Percentiles rank a stretch among this genome's conserved stretches.
Evolutionary conservation across 2,888 invertebrate genomes (phyloP).

Genomic region (Glyphotaelius pellucidus): DNA sequence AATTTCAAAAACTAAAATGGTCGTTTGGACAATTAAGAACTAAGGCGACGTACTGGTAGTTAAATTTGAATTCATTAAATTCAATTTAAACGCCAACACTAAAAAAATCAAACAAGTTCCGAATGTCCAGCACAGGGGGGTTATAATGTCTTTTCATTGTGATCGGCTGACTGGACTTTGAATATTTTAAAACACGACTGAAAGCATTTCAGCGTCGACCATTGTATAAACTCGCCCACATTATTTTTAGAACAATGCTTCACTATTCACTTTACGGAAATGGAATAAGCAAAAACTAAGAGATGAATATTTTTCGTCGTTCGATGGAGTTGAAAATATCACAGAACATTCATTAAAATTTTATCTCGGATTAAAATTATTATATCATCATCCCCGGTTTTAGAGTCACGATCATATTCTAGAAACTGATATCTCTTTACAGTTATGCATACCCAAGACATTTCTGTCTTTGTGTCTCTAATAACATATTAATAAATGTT

Average conservation of each 20-base stretch:
- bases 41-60: neutral
- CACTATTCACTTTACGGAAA: neutral
- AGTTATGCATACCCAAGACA: too few relatives aligned
- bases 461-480: too few relatives aligned
- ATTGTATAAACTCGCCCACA: neutral
- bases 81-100: neutral
- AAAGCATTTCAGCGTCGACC: neutral
- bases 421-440: too few relatives aligned
- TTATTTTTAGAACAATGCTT: neutral
- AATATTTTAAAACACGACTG: neutral
- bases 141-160: neutral
- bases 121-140: neutral
- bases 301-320: neutral
- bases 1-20: too few relatives aligned
- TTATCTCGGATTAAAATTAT: neutral
- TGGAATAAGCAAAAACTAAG: neutral
- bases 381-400: too few relatives aligned
- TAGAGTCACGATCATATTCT: too few relatives aligned
- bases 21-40: too few relatives aligned
- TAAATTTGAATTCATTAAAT: neutral
- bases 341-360: neutral
- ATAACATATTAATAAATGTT: too few relatives aligned
- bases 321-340: neutral
- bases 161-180: neutral
- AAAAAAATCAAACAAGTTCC: neutral